Evolutionary conservation across 2,888 invertebrate species (phyloP), one percentile per base, ranked within the genome.

Genomic region (Tetrapedia diversipes): DNA sequence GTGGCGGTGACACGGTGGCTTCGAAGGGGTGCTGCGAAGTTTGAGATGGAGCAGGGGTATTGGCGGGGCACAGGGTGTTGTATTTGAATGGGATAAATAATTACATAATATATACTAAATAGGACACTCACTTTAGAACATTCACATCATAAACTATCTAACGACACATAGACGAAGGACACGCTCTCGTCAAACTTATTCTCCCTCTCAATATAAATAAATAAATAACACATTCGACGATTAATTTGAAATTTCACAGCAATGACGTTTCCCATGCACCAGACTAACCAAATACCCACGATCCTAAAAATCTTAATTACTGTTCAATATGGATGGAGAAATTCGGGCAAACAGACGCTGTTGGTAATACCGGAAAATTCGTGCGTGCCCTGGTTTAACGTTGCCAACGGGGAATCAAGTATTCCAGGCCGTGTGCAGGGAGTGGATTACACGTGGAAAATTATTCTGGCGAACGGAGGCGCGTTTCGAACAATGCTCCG

Each of bases 371-470:
- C 47, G 41, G 32, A 41, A 61, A 73, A 68, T 61, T 54, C 54
- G 19, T n/a, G 32, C 11, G 22, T 24, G 16, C 3, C 53, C 16
- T 14, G 16, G 43, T 53, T 72, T n/a, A 41, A 43, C 51, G 41
- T 54, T 43, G 56, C n/a, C 51, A 34, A 34, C 51, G 24, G 27
- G 43, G 69, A 61, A 73, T 73, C 71, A 45, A 64, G 71, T 70
- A 59, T 70, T 73, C 41, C 27, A 10, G 39, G 41, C 19, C 39
- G n/a, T 11, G 37, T 11, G n/a, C 41, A 43, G 16, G 43, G 43
- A 47, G 34, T 43, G 61, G 51, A 61, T 71, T 71, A 65, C 65
- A 65, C 70, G 57, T 49, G 19, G 65, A 43, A 71, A 71, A 66
- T 71, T 71, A 71, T 71, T 65, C 70, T 11, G 51, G 19, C 57